Evolutionary conservation across 2,113 vertebrate species (phyloP), one percentile per base, ranked within the genome.

Genomic region (Ceratotherium simum): DNA sequence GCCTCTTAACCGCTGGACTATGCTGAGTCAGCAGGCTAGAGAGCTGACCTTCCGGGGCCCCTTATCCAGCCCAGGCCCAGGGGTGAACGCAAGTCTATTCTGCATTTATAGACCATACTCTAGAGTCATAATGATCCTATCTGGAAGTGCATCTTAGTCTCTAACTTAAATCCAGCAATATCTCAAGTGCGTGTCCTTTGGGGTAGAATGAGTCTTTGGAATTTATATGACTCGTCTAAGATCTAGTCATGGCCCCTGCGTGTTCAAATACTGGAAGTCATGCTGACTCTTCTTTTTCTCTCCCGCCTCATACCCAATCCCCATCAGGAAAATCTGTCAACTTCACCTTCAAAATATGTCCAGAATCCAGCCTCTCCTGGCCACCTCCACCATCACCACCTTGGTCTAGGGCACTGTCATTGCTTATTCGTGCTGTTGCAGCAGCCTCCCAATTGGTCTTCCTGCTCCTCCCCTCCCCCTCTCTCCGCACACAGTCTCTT

Each of bases 361-460:
- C 56, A 29, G 73, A 48, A n/a, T 46, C 73, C 36, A 14, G 36
- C 18, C 64, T 48, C 67, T n/a, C 14, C 33, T 10, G 3, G 5
- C n/a, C 46, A 14, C 33, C 9, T 16, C 29, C 1, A 7, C 36
- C 14, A 0, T 36, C 4, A 25, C 33, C 58, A 21, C 5, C 33
- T 16, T 21, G 33, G 73, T 21, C 51, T 64, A 1, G n/a, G 72
- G 67, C 21, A 8, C 21, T 6, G 25, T 8, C 18, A 4, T 8
- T 11, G 58, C 36, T 12, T 16, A 3, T 10, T 20, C 29, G 25
- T 31, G 8, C 23, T 16, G 5, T 1, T 8, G 39, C 0, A 8
- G 6, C n/a, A 11, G 60, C 51, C 29, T 72, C 78, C 31, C 18
- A 3, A 13, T 16, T 23, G 51, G 25, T 21, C 46, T 46, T 67